Evolutionary conservation across 2,797 vertebrate genomes (phyloP), one percentile per base, ranked within the genome.

Genomic region (Eulemur coronatus): DNA sequence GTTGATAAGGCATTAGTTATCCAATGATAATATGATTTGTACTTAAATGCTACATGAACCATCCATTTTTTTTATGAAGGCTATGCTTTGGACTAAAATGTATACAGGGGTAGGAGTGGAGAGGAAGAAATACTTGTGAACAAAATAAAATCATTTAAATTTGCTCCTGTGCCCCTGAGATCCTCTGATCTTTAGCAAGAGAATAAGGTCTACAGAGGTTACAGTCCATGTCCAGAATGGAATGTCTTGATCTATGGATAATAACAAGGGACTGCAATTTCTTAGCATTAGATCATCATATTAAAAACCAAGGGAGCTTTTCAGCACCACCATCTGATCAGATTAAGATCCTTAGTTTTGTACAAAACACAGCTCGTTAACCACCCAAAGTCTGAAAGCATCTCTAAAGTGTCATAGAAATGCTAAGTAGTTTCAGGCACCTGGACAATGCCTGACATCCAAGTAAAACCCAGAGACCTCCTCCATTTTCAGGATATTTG

Each of bases 351-450:
- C 80, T 96, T 84, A 91, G 82, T 95, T 92, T 86, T 95, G 84
- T 95, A 93, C 96, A 95, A 96, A 97, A 96, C 80, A 72, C 92
- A 97, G 96, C 95, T 97, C 4, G 30, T 98, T 97, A 98, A 91
- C 89, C 91, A 91, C 94, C 95, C 97, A 88, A 97, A 93, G 96
- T 97, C 98, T 97, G 97, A 97, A 97, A 97, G 96, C 97, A 79
- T 96, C 96, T 94, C 93, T 97, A 96, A 97, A 97, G 97, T 97
- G 95, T 96, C 89, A 98, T 97, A 97, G 97, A 98, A 97, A 98
- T 98, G 97, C 97, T 97, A 97, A 98, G 76, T 81, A 97, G 96
- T 52, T 50, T 70, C 92, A 20, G 93, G 92, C 97, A 96, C 95
- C 90, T 94, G 95, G 89, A 96, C 97, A 97, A 97, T 89, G 96